Conservation (phyloP, 2,113 vertebrate genomes). For the Dicrurus megarhynchus region DNA sequence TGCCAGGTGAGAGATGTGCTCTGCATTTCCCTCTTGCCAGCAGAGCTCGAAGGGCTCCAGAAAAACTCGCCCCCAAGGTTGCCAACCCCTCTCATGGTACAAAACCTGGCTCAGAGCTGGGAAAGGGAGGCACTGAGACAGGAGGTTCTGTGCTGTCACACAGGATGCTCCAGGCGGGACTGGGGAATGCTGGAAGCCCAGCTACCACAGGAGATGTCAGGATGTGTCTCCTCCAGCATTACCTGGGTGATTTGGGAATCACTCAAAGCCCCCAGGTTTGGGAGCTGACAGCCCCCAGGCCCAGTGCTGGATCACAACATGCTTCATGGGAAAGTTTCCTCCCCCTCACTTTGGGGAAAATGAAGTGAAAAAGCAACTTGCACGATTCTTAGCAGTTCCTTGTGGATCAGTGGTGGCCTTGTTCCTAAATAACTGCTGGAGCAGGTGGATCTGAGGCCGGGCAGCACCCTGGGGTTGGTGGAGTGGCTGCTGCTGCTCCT, state of each 20-base stretch:
- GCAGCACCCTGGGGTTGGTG: background rate
- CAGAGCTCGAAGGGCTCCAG: background rate
- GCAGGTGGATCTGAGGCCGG: background rate
- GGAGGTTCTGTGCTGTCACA: background rate
- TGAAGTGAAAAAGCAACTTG: background rate
- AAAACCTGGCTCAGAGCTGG: background rate
- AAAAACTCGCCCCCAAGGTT: background rate
- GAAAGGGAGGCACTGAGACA: background rate
- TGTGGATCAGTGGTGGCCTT: too few relatives aligned
- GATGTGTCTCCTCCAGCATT: background rate
- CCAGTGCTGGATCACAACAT: accelerated
- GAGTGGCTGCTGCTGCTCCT: background rate
- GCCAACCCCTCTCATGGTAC: accelerated
- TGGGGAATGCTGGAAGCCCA: background rate
- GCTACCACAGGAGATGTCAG: background rate
- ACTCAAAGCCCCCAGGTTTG: background rate
- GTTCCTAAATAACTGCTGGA: background rate
- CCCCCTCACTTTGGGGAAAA: background rate
- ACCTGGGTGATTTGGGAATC: background rate
- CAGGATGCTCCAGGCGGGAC: background rate
- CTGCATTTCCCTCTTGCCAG: background rate
- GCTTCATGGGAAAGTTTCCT: background rate
- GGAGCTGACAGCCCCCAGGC: background rate
- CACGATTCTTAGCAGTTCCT: background rate
- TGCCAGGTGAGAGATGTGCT: background rate